phyloP scores from a whole-genome alignment of 1,140 invertebrate species.

The Zophobas morio region DNA sequence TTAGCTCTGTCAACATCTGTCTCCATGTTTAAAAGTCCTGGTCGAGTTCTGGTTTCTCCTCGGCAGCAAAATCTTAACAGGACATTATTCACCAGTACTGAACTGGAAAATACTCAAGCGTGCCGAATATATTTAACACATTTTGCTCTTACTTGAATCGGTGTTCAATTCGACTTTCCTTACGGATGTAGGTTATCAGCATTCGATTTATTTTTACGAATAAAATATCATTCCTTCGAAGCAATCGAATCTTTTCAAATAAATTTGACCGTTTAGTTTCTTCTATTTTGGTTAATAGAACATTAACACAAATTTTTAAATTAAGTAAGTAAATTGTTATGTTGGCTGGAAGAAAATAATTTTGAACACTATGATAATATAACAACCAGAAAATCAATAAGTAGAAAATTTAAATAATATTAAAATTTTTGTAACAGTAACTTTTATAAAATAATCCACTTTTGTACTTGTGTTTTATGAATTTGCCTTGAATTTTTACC shows the following conservation, averaged over 20 bases:
- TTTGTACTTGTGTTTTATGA: too few relatives aligned
- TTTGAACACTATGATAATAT: too few relatives aligned
- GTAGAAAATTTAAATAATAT: too few relatives aligned
- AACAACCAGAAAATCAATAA: too few relatives aligned
- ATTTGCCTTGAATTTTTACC: too few relatives aligned
- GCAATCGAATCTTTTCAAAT: neutral
- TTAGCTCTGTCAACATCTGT: conserved; percentile 61
- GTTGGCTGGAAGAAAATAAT: too few relatives aligned
- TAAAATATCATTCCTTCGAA: conserved; percentile 18
- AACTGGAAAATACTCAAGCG: conserved; percentile 57
- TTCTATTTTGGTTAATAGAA: too few relatives aligned
- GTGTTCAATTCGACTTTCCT: conserved; percentile 28
- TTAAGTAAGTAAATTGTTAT: too few relatives aligned
- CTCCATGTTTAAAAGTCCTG: conserved; percentile 56
- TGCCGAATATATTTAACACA: conserved; percentile 35
- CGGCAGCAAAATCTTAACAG: conserved; percentile 52
- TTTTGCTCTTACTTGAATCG: conserved; percentile 34
- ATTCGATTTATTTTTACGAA: conserved; percentile 25
- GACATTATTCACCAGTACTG: conserved; percentile 59
- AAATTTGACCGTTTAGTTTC: too few relatives aligned
- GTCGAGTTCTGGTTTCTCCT: conserved; percentile 22
- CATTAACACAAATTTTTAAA: too few relatives aligned
- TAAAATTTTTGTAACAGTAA: too few relatives aligned
- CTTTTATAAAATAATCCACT: too few relatives aligned
- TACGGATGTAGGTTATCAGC: conserved; percentile 3